A percentile compares a stretch with the other conserved stretches of the same genome.
Conservation (phyloP, 2,888 invertebrate species). For the Pseudococcus longispinus region DNA sequence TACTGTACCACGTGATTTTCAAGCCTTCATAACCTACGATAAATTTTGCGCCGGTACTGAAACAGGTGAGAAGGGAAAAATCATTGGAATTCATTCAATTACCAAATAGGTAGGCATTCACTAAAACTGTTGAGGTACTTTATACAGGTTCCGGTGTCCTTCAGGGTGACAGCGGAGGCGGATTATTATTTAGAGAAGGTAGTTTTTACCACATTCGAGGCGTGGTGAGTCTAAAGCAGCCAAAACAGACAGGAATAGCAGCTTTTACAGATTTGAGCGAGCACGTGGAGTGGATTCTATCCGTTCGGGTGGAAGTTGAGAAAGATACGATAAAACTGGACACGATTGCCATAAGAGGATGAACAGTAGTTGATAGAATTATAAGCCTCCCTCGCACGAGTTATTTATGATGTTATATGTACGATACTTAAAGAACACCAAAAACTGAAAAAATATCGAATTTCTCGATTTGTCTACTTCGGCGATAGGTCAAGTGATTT, state of each 20-base stretch:
- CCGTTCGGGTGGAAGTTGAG: no score
- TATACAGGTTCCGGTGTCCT: background rate
- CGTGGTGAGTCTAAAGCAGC: background rate
- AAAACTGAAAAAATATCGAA: no score
- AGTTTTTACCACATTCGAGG: background rate
- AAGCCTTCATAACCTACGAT: slow-evolving; percentile 59
- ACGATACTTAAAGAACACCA: no score
- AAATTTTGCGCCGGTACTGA: slow-evolving; percentile 60
- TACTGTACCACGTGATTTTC: slow-evolving; percentile 57
- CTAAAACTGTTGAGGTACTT: background rate
- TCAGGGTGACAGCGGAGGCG: slow-evolving; percentile 15
- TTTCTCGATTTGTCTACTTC: no score
- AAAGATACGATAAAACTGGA: no score
- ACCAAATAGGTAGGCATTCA: background rate
- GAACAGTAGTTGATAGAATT: no score
- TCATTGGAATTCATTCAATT: background rate
- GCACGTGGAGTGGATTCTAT: no score
- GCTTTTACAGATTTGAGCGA: background rate
- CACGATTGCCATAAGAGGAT: no score
- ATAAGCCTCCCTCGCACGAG: no score
- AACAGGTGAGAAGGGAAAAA: slow-evolving; percentile 45
- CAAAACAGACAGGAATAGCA: background rate
- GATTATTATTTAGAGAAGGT: background rate
- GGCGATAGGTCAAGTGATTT: no score
- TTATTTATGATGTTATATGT: no score